phyloP scores from a whole-genome alignment of 92 coral and sea anemone species.

The Virgularia gustaviana region DNA sequence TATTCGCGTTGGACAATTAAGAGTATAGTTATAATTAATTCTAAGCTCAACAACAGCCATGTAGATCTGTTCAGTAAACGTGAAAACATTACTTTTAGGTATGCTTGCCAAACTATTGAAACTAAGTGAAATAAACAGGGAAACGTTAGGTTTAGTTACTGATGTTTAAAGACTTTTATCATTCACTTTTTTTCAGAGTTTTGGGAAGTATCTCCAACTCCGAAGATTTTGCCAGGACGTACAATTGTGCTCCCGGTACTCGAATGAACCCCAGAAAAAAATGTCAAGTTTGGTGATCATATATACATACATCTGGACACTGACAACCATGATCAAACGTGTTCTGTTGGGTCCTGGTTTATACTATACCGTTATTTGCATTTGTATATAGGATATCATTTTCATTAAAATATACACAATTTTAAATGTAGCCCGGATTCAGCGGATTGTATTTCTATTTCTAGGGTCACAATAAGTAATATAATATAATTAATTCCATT shows the following conservation, averaged over 20 bases:
- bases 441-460: too few relatives aligned
- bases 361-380: too few relatives aligned
- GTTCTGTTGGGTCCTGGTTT: not conserved
- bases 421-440: not conserved
- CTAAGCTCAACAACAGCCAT: too few relatives aligned
- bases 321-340: not conserved
- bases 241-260: constrained; percentile 57
- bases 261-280: constrained; percentile 71
- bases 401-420: not conserved
- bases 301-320: too few relatives aligned
- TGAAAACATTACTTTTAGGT: too few relatives aligned
- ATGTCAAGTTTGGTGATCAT: constrained; percentile 60
- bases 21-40: too few relatives aligned
- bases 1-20: too few relatives aligned
- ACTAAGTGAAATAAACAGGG: too few relatives aligned
- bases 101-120: too few relatives aligned
- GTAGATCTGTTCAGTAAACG: too few relatives aligned
- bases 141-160: not conserved
- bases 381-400: not conserved
- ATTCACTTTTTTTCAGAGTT: constrained; percentile 53
- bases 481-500: too few relatives aligned
- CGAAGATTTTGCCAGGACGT: constrained; percentile 77
- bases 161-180: not conserved
- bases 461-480: too few relatives aligned
- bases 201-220: constrained; percentile 81